Evolutionary conservation across 2,113 vertebrate species (phyloP), one percentile per base, ranked within the genome.

Genomic region (Calyptomena viridis): DNA sequence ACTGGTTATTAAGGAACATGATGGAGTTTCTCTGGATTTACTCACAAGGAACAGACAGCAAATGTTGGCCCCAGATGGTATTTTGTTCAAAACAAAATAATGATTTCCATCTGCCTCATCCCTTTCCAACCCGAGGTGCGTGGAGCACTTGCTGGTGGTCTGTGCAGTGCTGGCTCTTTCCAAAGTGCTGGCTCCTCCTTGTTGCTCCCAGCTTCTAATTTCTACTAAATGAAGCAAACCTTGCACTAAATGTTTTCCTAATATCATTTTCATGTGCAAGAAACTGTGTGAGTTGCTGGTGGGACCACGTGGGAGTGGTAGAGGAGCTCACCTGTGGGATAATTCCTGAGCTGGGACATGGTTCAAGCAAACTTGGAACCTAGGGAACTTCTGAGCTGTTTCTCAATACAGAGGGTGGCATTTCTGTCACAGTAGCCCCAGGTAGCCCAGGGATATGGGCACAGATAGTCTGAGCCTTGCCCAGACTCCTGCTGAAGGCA

Each of bases 51-150:
- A 94, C 78, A 95, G 92, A 92, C 79, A 95, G 90, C 55, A 94
- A 93, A 81, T 68, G 88, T 71, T 93, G 85, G 88, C 35, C 85
- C 87, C 92, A 93, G 90, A 93, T 94, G 94, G 90, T 96, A 78
- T 96, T 97, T 88, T 90, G 79, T 89, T 96, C 71, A 94, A 96
- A 97, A 95, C 93, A 95, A 94, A 94, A 93, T 95, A 97, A 96
- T 93, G 55, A 83, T 44, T 96, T 94, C 94, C 95, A 97, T 96
- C 85, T 97, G 96, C 69, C 85, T 91, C 88, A 79, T 83, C 84
- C 42, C 82, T 93, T 95, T 80, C 84, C 91, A 91, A 81, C 71
- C 60, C 4, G 24, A 93, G 87, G 55, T 67, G 72, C 52, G 66
- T 80, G 59, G 68, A 93, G 72, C 90, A 90, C 72, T 95, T 96